phyloP scores from a whole-genome alignment of 1,140 invertebrate genomes.

The Halictus rubicundus region DNA sequence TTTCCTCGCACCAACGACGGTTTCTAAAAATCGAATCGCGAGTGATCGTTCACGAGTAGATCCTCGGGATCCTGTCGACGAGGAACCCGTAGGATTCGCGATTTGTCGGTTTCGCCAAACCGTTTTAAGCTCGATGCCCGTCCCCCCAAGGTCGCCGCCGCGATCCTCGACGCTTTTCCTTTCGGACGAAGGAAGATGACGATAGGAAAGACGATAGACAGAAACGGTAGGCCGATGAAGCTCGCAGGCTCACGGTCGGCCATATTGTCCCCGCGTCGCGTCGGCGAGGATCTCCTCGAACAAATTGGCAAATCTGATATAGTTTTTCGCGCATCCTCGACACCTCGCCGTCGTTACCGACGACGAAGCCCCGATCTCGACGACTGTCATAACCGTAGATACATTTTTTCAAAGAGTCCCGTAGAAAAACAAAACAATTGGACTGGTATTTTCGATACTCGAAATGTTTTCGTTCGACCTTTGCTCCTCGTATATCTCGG shows the following conservation, averaged over 20 bases:
- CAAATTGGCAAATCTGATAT: background rate
- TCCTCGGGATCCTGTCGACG: no score
- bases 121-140: no score
- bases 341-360: background rate
- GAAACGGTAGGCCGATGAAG: background rate
- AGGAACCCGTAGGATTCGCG: no score
- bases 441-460: background rate
- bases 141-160: no score
- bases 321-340: background rate
- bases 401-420: background rate
- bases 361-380: background rate
- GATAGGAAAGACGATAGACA: background rate
- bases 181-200: background rate
- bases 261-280: background rate
- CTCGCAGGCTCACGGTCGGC: background rate
- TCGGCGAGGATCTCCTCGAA: background rate
- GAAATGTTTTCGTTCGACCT: background rate
- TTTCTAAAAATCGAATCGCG: no score
- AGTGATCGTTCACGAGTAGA: no score
- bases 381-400: background rate
- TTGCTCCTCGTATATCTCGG: background rate
- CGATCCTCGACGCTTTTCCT: background rate
- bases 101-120: no score
- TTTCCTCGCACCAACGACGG: no score
- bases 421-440: background rate